Evolutionary conservation across 2,888 invertebrate genomes (phyloP).

Genomic region (Eristalis tenax): DNA sequence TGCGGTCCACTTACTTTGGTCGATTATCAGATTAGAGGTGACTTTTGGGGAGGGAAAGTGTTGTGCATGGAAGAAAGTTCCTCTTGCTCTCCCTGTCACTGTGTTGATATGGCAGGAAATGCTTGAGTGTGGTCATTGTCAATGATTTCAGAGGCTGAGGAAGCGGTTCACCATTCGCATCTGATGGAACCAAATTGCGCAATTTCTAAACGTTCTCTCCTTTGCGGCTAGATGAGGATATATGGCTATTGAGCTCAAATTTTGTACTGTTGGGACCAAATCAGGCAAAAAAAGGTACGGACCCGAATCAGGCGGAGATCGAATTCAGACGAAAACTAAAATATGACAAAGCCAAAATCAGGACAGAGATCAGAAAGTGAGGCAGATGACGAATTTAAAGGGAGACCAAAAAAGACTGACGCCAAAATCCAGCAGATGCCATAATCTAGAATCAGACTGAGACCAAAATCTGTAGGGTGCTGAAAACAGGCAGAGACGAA

Average conservation of each 20-base stretch:
- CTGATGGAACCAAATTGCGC: background rate
- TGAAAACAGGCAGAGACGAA: background rate
- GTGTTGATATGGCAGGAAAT: background rate
- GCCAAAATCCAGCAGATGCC: background rate
- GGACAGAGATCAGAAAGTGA: background rate
- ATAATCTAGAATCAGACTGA: background rate
- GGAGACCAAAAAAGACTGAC: background rate
- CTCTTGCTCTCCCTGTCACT: background rate
- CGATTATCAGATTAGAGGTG: background rate
- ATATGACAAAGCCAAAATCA: background rate
- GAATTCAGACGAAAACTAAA: background rate
- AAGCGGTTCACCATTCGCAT: background rate
- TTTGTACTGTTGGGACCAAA: background rate
- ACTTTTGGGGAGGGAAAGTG: background rate
- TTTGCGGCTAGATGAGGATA: background rate
- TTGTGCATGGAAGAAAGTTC: background rate
- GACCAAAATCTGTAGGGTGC: background rate
- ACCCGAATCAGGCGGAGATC: background rate
- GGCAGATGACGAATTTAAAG: no score
- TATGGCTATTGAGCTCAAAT: background rate
- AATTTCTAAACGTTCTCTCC: background rate
- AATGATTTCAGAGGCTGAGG: background rate
- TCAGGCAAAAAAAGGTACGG: background rate
- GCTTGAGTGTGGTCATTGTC: background rate
- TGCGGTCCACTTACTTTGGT: background rate